These are phyloP conservation scores for Aricia artaxerxes DNA, from an alignment of 2,888 invertebrate genomes.

Conservation along the genomic window DNA sequence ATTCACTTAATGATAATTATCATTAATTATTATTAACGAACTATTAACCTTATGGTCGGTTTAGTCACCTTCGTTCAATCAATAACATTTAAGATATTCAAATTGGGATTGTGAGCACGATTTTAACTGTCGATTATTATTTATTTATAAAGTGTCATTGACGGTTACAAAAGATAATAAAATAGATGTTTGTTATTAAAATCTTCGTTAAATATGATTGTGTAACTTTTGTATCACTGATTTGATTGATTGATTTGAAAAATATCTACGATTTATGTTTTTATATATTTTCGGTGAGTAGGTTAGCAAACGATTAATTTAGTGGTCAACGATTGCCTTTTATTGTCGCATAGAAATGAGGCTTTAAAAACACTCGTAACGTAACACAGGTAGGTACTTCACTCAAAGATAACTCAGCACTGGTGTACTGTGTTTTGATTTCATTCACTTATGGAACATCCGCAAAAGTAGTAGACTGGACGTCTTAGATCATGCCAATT, in stretches of 20 bases:
- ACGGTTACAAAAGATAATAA: background rate
- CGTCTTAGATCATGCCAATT: too few relatives aligned
- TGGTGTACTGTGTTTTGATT: too few relatives aligned
- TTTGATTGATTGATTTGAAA: background rate
- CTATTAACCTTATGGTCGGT: background rate
- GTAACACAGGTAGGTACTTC: too few relatives aligned
- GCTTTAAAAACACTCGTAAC: too few relatives aligned
- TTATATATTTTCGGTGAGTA: background rate
- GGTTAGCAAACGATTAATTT: background rate
- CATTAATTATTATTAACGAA: background rate
- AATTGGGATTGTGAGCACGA: background rate
- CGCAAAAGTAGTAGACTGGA: too few relatives aligned
- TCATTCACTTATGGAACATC: too few relatives aligned
- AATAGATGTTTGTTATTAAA: background rate
- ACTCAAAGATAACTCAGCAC: too few relatives aligned
- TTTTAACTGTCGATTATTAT: background rate
- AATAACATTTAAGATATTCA: background rate
- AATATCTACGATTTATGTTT: too few relatives aligned
- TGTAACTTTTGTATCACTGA: constrained; percentile 17
- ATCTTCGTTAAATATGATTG: background rate
- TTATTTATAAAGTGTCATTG: constrained; percentile 1
- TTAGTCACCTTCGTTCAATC: background rate
- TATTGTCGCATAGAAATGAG: too few relatives aligned
- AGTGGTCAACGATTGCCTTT: background rate
- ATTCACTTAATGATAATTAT: background rate